Evolutionary conservation across 2,113 vertebrate species (phyloP).

Genomic region (Eubucco bourcierii): DNA sequence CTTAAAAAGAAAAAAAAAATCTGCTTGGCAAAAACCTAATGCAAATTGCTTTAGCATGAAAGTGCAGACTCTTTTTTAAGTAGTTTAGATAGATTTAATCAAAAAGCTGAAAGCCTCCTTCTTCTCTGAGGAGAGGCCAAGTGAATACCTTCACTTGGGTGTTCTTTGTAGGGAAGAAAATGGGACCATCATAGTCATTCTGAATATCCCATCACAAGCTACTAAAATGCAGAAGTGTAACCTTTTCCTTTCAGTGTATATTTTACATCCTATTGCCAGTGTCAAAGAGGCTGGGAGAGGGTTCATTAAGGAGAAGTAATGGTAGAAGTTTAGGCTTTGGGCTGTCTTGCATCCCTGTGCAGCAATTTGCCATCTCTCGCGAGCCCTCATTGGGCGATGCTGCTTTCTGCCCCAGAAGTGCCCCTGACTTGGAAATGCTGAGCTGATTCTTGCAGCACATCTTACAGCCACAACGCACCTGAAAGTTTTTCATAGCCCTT

Average conservation of each 20-base stretch:
- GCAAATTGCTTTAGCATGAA: conserved; percentile 39
- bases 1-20: conserved; percentile 8
- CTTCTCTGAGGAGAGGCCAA: background rate
- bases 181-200: background rate
- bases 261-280: background rate
- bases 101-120: background rate
- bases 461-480: accelerated
- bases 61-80: conserved; percentile 14
- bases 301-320: background rate
- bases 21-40: conserved; percentile 24
- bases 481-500: background rate
- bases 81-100: conserved; percentile 35
- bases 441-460: background rate
- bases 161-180: background rate
- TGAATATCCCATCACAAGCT: background rate
- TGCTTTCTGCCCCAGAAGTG: background rate
- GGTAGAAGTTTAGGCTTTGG: background rate
- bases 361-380: accelerated
- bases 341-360: background rate
- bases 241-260: accelerated
- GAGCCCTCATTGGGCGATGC: accelerated
- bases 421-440: background rate
- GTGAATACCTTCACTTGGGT: background rate
- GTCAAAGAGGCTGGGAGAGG: background rate
- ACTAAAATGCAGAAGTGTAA: background rate